Evolutionary conservation across 2,888 invertebrate genomes (phyloP).

Genomic region (Sclerodermus sp.): DNA sequence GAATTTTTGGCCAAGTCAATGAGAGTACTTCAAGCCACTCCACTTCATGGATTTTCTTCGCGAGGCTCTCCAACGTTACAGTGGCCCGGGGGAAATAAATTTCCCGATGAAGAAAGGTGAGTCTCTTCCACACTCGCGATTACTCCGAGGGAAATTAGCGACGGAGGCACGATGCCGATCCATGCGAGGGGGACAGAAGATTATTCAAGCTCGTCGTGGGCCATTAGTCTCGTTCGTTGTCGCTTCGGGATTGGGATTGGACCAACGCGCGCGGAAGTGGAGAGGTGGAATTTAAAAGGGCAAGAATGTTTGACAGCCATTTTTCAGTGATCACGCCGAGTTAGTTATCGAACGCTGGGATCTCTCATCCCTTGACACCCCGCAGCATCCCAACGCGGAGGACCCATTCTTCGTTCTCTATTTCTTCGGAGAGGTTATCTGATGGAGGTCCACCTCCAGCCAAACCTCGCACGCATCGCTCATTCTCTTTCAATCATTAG

Average conservation of each 20-base stretch:
- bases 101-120: too few species aligned
- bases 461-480: slow-evolving; percentile 4
- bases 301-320: slow-evolving; percentile 56
- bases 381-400: slow-evolving; percentile 37
- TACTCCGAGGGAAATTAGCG: too few species aligned
- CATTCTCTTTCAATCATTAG: background rate
- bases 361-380: slow-evolving; percentile 37
- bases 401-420: slow-evolving; percentile 42
- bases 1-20: slow-evolving; percentile 27
- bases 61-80: too few species aligned
- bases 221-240: slow-evolving; percentile 41
- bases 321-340: slow-evolving; percentile 55
- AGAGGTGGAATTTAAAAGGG: slow-evolving; percentile 39
- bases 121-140: too few species aligned
- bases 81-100: too few species aligned
- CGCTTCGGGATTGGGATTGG: slow-evolving; percentile 32
- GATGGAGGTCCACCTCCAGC: background rate
- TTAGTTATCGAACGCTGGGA: slow-evolving; percentile 50
- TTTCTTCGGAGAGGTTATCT: slow-evolving; percentile 44
- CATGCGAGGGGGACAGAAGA: too few species aligned
- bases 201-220: slow-evolving; percentile 19
- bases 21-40: slow-evolving; percentile 23
- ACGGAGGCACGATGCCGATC: too few species aligned
- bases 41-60: too few species aligned
- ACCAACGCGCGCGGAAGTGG: slow-evolving; percentile 36